Conservation (phyloP, 1,140 invertebrate species). For the Bombyx mandarina region DNA sequence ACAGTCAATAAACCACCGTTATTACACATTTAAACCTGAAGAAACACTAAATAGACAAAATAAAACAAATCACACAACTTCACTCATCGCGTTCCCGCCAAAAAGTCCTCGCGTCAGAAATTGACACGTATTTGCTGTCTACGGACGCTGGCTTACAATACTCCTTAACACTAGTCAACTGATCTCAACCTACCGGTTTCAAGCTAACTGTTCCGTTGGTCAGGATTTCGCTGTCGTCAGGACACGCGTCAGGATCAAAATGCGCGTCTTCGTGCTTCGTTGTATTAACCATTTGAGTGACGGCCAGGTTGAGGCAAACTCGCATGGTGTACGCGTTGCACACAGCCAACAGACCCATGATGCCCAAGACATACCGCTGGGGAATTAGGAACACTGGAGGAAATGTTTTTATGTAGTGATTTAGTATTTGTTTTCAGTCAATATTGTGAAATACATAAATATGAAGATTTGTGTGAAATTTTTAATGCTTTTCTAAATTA, state of each 20-base stretch:
- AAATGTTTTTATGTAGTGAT: slow-evolving; percentile 20
- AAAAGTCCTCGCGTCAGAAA: no score
- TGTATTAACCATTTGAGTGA: slow-evolving; percentile 78
- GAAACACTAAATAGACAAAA: no score
- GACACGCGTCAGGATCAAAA: slow-evolving; percentile 48
- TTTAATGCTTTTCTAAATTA: no score
- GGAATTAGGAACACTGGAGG: slow-evolving; percentile 66
- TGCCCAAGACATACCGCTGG: slow-evolving; percentile 70
- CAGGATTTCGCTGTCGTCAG: slow-evolving; percentile 45
- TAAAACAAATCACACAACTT: no score
- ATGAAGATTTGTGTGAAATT: no score
- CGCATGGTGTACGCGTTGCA: slow-evolving; percentile 79
- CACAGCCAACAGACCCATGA: slow-evolving; percentile 77
- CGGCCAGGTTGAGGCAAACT: slow-evolving; percentile 80
- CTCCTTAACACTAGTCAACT: no score
- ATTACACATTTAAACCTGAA: no score
- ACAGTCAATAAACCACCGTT: no score
- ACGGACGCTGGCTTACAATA: no score
- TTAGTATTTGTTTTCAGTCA: not conserved
- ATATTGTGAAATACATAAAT: no score
- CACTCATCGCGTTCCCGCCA: no score
- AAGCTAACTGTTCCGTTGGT: slow-evolving; percentile 41
- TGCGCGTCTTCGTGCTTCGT: slow-evolving; percentile 37
- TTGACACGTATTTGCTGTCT: no score
- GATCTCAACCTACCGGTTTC: slow-evolving; percentile 40